These are phyloP conservation scores for Urocyon cinereoargenteus DNA, from an alignment of 2,797 vertebrate species.

Conservation along the genomic window DNA sequence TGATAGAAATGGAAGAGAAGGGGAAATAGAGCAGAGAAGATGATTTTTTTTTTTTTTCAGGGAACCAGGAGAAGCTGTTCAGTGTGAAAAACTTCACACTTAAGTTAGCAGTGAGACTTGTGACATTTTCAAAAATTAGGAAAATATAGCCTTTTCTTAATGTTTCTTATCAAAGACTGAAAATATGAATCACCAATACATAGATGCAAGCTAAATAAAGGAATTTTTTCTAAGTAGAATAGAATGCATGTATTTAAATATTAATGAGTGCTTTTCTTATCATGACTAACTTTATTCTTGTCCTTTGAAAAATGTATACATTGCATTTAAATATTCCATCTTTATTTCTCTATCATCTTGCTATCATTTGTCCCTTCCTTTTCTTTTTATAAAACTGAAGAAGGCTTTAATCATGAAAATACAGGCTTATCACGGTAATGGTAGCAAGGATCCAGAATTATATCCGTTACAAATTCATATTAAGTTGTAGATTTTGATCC, in stretches of 20 bases:
- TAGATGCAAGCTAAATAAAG: not conserved
- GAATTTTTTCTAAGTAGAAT: not conserved
- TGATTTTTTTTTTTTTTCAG: not conserved
- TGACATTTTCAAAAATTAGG: constrained; percentile 16
- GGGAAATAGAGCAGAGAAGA: not conserved
- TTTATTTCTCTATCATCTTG: not conserved
- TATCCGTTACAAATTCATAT: not conserved
- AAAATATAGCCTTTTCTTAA: not conserved
- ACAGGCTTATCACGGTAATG: not conserved
- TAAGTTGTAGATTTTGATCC: not conserved
- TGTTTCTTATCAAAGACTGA: not conserved
- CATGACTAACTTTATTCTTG: not conserved
- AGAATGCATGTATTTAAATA: not conserved
- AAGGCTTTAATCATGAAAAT: not conserved
- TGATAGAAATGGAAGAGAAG: not conserved
- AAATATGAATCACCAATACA: not conserved
- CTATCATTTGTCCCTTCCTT: not conserved
- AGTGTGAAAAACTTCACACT: not conserved
- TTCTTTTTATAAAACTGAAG: not conserved
- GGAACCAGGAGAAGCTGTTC: not conserved
- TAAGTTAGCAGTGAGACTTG: not conserved
- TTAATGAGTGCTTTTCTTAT: not conserved
- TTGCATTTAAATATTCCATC: not conserved
- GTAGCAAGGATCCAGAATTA: not conserved
- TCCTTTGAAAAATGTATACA: not conserved